Evolutionary conservation across 1,140 invertebrate genomes (phyloP), one percentile per base, ranked within the genome.

Genomic region (Dinothrombium tinctorium): DNA sequence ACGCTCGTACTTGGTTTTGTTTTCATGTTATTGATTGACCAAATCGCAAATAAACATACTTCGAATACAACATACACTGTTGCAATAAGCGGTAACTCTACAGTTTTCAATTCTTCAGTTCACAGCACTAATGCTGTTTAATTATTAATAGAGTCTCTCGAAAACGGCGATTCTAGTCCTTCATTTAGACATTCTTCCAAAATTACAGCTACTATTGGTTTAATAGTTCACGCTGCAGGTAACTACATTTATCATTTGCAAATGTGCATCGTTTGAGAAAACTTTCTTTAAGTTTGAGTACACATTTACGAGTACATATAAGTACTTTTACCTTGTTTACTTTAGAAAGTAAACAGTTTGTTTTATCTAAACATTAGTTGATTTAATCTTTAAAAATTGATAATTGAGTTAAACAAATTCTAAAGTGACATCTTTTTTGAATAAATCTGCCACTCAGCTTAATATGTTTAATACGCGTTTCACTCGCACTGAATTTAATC

Each of bases 171-270:
- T n/a, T n/a, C n/a, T n/a, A n/a, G n/a, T n/a, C n/a, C n/a, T n/a
- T n/a, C n/a, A n/a, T n/a, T n/a, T 29, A 29, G 4, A 29, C 12
- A 29, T 28, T 40, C 32, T 14, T 32, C 40, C 72, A 82, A 63
- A 50, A 68, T 87, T 28, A 90, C 86, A 6, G 84, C 90, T 8
- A 98, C 89, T 4, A 61, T 95, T 7, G 92, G 92, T 3, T 63
- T 98, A 4, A 84, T 96, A 5, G 89, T 98, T 2, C 92, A 98
- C 63, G 87, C 92, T 9, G 84, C 86, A 50, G n/a, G n/a, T n/a
- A n/a, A n/a, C n/a, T 73, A n/a, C n/a, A n/a, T n/a, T n/a, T n/a
- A n/a, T n/a, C n/a, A n/a, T n/a, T n/a, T n/a, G n/a, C n/a, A n/a
- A n/a, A n/a, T n/a, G n/a, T n/a, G n/a, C n/a, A n/a, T 37, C 14